Percentiles rank a stretch among this genome's conserved stretches.
Evolutionary conservation across 2,888 invertebrate genomes (phyloP).

Genomic region (Phyto melanocephala): DNA sequence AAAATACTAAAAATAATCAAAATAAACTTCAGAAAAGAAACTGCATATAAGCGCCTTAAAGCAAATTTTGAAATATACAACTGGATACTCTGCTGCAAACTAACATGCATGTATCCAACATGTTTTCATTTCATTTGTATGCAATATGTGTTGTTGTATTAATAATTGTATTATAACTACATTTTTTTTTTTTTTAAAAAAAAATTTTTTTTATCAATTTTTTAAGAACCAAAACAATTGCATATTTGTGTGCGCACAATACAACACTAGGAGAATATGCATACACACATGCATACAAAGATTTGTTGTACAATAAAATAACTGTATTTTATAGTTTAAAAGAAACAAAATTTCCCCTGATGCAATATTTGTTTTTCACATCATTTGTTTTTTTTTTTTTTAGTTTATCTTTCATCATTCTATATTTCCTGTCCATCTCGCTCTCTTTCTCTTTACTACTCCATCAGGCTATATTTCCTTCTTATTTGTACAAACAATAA

Average conservation of each 20-base stretch:
- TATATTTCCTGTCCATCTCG: neutral
- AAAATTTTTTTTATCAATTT: neutral
- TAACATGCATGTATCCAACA: neutral
- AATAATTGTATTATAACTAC: conserved; percentile 31
- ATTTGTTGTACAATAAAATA: too few relatives aligned
- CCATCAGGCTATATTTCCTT: too few relatives aligned
- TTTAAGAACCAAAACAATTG: conserved; percentile 33
- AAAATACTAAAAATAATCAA: conserved; percentile 12
- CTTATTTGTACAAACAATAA: neutral
- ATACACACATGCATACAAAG: neutral
- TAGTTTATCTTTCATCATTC: conserved; percentile 17
- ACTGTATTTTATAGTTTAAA: conserved; percentile 16
- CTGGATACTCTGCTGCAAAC: too few relatives aligned
- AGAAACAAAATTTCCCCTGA: conserved; percentile 49
- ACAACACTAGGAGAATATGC: neutral
- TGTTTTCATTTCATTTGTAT: neutral
- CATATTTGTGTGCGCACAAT: conserved; percentile 5
- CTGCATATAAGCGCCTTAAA: conserved; percentile 16
- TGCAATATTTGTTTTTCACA: conserved; percentile 54
- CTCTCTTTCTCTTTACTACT: too few relatives aligned
- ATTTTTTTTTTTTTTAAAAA: conserved; percentile 9
- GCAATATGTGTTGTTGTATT: neutral
- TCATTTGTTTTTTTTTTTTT: too few relatives aligned
- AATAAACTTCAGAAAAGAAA: neutral
- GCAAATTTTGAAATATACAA: conserved; percentile 8